These are phyloP conservation scores for Apamea anceps DNA, from an alignment of 2,888 invertebrate species.

Conservation along the genomic window DNA sequence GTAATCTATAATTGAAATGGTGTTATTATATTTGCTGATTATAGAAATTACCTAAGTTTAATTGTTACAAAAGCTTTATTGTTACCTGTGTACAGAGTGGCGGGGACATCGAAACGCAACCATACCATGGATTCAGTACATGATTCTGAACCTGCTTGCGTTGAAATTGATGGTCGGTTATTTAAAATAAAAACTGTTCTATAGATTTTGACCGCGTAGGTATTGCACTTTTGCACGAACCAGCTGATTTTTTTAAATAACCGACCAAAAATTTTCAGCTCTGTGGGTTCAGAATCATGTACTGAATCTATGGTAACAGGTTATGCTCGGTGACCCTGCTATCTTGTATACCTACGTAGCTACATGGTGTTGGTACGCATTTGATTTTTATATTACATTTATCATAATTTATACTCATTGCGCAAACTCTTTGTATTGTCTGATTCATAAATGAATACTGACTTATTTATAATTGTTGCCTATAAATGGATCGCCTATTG, in stretches of 20 bases:
- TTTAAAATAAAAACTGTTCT: no score
- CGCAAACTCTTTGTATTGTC: conserved; percentile 27
- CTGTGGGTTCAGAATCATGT: no score
- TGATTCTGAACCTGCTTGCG: no score
- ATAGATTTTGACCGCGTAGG: no score
- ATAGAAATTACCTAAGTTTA: neutral
- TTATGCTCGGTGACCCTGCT: no score
- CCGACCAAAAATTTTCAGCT: no score
- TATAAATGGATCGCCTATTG: conserved; percentile 27
- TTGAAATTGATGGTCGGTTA: no score
- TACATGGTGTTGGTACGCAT: conserved; percentile 3
- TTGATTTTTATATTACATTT: conserved; percentile 33
- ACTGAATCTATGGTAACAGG: no score
- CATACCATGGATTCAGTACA: no score
- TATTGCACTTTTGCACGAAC: no score
- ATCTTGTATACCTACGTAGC: neutral
- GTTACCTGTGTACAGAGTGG: neutral
- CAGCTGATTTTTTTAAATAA: no score
- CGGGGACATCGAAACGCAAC: no score
- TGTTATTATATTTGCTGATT: conserved; percentile 1
- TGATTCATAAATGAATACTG: conserved; percentile 39
- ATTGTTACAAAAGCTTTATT: conserved; percentile 18
- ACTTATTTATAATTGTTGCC: conserved; percentile 16
- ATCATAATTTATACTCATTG: conserved; percentile 25
- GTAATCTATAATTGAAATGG: conserved; percentile 1